Evolutionary conservation across 1,140 invertebrate genomes (phyloP).

Genomic region (Sycophila sp.): DNA sequence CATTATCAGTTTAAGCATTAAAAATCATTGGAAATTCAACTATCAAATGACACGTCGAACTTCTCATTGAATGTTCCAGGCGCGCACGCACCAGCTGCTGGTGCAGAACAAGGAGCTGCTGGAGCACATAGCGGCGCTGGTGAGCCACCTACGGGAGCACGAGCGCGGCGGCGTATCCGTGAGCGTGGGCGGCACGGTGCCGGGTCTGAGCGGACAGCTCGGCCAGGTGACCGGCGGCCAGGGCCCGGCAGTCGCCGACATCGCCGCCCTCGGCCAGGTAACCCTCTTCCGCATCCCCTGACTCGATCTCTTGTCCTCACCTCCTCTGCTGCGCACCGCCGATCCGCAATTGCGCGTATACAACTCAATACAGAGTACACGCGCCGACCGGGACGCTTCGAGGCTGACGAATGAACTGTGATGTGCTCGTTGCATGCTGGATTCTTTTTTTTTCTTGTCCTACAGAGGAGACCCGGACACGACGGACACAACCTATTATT

Average conservation of each 20-base stretch:
- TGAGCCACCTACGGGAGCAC: slow-evolving; percentile 83
- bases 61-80: slow-evolving; percentile 70
- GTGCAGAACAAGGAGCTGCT: slow-evolving; percentile 94
- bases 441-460: too few species aligned
- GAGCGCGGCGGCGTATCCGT: slow-evolving; percentile 70
- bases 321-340: neutral
- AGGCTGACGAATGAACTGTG: too few species aligned
- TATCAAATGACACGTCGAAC: too few species aligned
- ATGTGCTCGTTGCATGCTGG: too few species aligned
- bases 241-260: slow-evolving; percentile 55
- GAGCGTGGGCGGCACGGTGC: slow-evolving; percentile 46
- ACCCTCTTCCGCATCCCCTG: slow-evolving; percentile 64
- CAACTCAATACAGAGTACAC: too few species aligned
- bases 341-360: too few species aligned
- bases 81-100: slow-evolving; percentile 91
- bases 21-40: too few species aligned
- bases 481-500: too few species aligned
- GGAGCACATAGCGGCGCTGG: slow-evolving; percentile 90
- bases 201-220: slow-evolving; percentile 28
- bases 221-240: slow-evolving; percentile 44
- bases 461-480: too few species aligned
- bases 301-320: slow-evolving; percentile 36
- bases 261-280: slow-evolving; percentile 64
- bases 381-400: too few species aligned
- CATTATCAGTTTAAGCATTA: too few species aligned